Evolutionary conservation across 53 echinoderm and acorn worm genomes (phyloP).

Genomic region (Stichopus horrens): DNA sequence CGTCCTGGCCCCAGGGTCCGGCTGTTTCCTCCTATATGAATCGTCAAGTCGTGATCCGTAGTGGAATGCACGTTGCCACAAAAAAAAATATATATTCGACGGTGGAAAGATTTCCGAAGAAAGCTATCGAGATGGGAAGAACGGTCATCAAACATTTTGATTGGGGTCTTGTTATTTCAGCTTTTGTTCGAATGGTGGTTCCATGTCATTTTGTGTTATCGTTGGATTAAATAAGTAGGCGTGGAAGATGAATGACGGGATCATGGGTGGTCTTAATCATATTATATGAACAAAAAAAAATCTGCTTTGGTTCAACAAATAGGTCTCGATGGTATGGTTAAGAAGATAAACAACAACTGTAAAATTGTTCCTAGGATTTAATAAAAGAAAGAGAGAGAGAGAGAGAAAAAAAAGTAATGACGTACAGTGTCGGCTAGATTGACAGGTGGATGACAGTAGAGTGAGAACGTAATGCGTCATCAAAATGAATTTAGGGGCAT

Average conservation of each 20-base stretch:
- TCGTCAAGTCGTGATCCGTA: neutral
- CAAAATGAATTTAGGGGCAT: neutral
- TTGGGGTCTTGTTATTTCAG: constrained; percentile 28
- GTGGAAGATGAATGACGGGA: constrained; percentile 18
- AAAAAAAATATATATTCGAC: neutral
- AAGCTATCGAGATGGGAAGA: neutral
- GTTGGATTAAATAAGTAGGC: constrained; percentile 31
- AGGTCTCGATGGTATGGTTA: constrained; percentile 1
- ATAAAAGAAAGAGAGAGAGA: neutral
- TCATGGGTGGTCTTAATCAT: constrained; percentile 32
- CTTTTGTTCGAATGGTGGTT: constrained; percentile 13
- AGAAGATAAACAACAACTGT: constrained; percentile 5
- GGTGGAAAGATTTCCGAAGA: neutral
- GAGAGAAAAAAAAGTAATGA: neutral
- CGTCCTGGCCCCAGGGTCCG: constrained; percentile 43
- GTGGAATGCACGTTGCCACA: neutral
- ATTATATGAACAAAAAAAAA: neutral
- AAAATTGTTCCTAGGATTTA: neutral
- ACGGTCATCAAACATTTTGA: neutral
- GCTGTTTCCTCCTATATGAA: constrained; percentile 30
- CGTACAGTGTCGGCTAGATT: neutral
- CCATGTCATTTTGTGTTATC: neutral
- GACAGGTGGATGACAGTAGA: neutral
- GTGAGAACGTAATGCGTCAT: constrained; percentile 3
- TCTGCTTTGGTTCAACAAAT: constrained; percentile 19